Evolutionary conservation across 1,140 invertebrate genomes (phyloP).

Genomic region (Eciton burchellii): DNA sequence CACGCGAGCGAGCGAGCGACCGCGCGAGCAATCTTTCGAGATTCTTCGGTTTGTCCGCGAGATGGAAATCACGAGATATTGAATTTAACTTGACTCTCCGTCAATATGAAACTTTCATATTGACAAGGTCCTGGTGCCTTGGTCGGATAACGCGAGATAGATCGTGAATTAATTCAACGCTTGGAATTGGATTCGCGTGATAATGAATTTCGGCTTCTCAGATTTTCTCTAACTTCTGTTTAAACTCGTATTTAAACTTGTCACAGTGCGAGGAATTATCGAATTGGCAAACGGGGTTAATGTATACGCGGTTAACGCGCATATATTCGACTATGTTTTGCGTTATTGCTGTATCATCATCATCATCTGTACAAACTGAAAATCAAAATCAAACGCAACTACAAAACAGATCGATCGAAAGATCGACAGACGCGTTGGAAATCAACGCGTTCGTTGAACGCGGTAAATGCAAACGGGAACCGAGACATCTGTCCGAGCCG

Average conservation of each 20-base stretch:
- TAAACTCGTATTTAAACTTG: no score
- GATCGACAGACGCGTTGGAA: not conserved
- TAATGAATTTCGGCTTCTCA: no score
- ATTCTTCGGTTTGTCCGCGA: constrained; percentile 11
- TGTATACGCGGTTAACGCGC: no score
- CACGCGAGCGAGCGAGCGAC: constrained; percentile 50
- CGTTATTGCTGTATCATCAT: no score
- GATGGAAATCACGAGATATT: constrained; percentile 28
- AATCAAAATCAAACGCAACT: constrained; percentile 3
- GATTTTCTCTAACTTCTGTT: no score
- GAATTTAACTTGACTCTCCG: constrained; percentile 41
- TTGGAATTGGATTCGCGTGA: no score
- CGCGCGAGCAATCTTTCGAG: constrained; percentile 31
- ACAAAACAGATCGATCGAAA: constrained; percentile 11
- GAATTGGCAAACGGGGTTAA: not conserved
- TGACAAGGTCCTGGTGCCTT: not conserved
- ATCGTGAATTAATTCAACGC: not conserved
- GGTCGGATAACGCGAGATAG: constrained; percentile 7
- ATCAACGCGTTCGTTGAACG: constrained; percentile 21
- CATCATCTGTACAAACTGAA: no score
- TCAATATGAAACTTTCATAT: constrained; percentile 14
- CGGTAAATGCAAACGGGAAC: not conserved
- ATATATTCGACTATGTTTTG: no score
- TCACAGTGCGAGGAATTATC: not conserved
- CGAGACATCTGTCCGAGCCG: not conserved